Evolutionary conservation across 1,140 invertebrate species (phyloP).

Genomic region (Muscidifurax raptorellus): DNA sequence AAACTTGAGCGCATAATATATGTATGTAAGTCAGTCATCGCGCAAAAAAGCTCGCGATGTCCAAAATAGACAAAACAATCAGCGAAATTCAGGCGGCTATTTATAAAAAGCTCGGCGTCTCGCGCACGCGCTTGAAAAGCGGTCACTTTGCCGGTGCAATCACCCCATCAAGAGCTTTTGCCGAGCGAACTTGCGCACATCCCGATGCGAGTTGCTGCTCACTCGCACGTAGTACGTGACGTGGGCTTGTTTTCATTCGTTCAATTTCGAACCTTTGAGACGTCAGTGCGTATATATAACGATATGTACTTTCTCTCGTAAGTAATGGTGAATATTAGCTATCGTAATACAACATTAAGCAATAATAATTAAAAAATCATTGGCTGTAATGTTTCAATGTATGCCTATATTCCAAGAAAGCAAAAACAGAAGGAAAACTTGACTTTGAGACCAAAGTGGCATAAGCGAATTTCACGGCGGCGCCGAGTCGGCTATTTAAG

Average conservation of each 20-base stretch:
- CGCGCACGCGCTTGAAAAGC: background rate
- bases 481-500: conserved; percentile 11
- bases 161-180: background rate
- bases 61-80: background rate
- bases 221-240: no score
- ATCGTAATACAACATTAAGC: no score
- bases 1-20: background rate
- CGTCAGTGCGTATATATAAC: no score
- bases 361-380: no score
- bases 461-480: background rate
- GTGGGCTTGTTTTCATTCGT: no score
- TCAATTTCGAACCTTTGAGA: no score
- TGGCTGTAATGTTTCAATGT: no score
- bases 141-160: background rate
- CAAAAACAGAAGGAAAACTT: conserved; percentile 1
- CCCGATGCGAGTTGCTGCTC: no score
- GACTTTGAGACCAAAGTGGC: background rate
- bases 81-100: background rate
- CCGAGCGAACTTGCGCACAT: no score
- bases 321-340: no score
- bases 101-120: background rate
- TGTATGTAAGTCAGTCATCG: background rate
- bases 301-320: no score
- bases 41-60: background rate
- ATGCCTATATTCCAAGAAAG: background rate